Evolutionary conservation across 1,140 invertebrate genomes (phyloP).

Genomic region (Conus ventricosus): DNA sequence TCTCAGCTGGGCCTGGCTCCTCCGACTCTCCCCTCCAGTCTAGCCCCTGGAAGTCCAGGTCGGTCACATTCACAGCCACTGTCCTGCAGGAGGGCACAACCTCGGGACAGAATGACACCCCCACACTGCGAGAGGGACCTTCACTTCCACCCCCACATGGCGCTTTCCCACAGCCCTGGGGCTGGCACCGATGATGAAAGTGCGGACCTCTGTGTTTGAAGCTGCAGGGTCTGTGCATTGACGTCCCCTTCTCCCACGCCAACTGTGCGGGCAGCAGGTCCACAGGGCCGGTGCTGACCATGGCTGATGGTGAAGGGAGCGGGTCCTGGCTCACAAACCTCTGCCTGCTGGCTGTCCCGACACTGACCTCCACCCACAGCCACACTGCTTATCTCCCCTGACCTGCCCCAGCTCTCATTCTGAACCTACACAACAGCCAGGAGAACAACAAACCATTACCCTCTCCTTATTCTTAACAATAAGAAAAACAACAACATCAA

Average conservation of each 20-base stretch:
- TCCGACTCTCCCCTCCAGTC: conserved; percentile 61
- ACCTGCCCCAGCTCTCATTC: conserved; percentile 39
- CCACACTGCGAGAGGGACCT: conserved; percentile 78
- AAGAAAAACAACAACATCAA: no score
- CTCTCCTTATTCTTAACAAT: no score
- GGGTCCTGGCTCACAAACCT: neutral
- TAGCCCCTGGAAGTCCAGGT: conserved; percentile 50
- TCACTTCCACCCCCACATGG: conserved; percentile 83
- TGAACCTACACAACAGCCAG: conserved; percentile 23
- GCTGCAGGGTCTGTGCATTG: conserved; percentile 64
- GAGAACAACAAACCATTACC: no score
- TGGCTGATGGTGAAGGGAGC: conserved; percentile 47
- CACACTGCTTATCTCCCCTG: conserved; percentile 42
- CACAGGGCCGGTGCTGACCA: conserved; percentile 14
- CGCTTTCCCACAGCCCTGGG: conserved; percentile 57
- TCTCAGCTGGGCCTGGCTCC: conserved; percentile 65
- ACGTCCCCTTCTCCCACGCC: conserved; percentile 73
- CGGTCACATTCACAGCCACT: conserved; percentile 67
- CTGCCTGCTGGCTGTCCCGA: no score
- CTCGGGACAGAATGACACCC: conserved; percentile 63
- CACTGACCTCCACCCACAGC: no score
- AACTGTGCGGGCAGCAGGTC: conserved; percentile 58
- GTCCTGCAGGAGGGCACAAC: conserved; percentile 65
- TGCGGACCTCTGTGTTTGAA: conserved; percentile 74
- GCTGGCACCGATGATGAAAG: conserved; percentile 69